Percentiles rank a stretch among this genome's conserved stretches.
Evolutionary conservation across 1,140 invertebrate genomes (phyloP).

Genomic region (Pseudomyrmex pallidus): DNA sequence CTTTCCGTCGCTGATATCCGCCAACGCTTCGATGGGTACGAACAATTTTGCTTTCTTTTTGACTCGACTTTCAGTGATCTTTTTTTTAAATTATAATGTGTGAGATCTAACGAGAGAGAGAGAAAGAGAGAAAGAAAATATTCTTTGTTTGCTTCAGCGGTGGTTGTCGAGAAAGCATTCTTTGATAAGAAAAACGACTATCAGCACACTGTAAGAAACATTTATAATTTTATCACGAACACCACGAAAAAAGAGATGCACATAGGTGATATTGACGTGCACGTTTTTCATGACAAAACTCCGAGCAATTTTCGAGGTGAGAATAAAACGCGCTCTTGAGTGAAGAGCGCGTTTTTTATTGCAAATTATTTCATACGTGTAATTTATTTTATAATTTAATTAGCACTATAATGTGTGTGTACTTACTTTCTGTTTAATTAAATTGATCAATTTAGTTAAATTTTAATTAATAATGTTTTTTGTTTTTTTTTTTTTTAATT

Average conservation of each 20-base stretch:
- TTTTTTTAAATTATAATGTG: no score
- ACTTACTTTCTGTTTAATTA: no score
- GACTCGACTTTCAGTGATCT: no score
- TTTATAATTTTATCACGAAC: conserved; percentile 87
- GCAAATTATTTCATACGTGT: no score
- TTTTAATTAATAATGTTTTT: no score
- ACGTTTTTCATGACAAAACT: conserved; percentile 88
- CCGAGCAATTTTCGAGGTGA: conserved; percentile 89
- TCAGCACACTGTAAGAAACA: conserved; percentile 84
- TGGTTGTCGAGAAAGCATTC: conserved; percentile 78
- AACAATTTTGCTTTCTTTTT: background rate
- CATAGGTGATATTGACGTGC: conserved; percentile 87
- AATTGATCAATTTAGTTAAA: no score
- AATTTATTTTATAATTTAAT: no score
- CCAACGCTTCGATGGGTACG: conserved; percentile 90
- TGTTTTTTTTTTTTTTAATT: no score
- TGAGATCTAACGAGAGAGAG: no score
- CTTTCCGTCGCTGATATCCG: conserved; percentile 89
- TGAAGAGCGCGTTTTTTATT: no score
- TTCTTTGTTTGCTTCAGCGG: conserved; percentile 63
- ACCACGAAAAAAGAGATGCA: conserved; percentile 87
- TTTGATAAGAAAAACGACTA: conserved; percentile 84
- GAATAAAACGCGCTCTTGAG: background rate
- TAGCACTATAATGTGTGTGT: no score
- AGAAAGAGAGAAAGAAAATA: background rate